Evolutionary conservation across 2,113 vertebrate species (phyloP), one percentile per base, ranked within the genome.

Genomic region (Paradoxurus hermaphroditus): DNA sequence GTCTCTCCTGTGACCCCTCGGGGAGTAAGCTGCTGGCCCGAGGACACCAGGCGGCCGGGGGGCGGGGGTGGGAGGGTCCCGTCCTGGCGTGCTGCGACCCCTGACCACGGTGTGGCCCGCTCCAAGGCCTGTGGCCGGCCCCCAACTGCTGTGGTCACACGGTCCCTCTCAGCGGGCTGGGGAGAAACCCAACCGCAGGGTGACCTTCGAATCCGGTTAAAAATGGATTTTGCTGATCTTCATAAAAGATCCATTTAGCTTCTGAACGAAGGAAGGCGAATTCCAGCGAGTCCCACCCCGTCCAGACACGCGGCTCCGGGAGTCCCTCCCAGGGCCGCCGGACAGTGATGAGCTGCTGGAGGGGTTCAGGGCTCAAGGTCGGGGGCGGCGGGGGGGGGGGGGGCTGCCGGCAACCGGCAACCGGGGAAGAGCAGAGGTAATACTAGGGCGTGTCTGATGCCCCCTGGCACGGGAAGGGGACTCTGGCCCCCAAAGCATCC

Each of bases 221-320:
- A 97, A 98, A 85, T 95, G 97, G 93, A 92, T 91, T 91, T 44
- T 90, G 89, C 91, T 96, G 95, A 96, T 83, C 96, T 79, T 84
- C 56, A 88, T 83, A 53, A 86, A 95, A 97, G 97, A 84, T 49
- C 79, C 91, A 81, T 16, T 95, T 70, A 75, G 94, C 89, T 86
- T 65, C 72, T n/a, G 78, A 84, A 92, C 5, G 77, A 91, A 53
- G 59, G 85, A 67, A 14, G 21, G 82, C 73, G 12, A 23, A 81
- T 67, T 49, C 94, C 85, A 79, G 84, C 49, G 39, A 29, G 77
- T 65, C 92, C 94, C 68, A 3, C 83, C 93, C 75, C 16, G 0
- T 72, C 67, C n/a, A 18, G 67, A 73, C 81, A 18, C 0, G 1
- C 0, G 0, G 62, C 23, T 31, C 56, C 0, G 1, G 72, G 87